Percentiles rank a stretch among this genome's conserved stretches.
These are phyloP conservation scores for Sorex maritimensis DNA, from an alignment of 2,797 vertebrate species.

Conservation along the genomic window DNA sequence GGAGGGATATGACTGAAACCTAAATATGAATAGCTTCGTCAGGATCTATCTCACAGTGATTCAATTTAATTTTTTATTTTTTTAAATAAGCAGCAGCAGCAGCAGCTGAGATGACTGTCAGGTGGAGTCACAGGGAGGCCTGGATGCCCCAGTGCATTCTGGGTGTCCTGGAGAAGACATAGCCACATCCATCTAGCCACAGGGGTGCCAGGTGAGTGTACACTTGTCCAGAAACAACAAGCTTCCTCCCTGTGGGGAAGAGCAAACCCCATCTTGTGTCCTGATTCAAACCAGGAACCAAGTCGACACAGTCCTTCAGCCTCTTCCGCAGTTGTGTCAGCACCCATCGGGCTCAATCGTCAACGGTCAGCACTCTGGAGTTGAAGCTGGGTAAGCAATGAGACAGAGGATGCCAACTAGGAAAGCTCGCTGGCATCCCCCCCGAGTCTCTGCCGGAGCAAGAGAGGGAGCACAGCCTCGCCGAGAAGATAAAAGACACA, in stretches of 20 bases:
- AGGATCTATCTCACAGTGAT: too few relatives aligned
- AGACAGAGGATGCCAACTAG: constrained; percentile 25
- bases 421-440: neutral
- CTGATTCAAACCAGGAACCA: neutral
- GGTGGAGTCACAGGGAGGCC: too few relatives aligned
- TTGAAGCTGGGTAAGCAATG: neutral
- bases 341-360: neutral
- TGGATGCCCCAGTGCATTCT: too few relatives aligned
- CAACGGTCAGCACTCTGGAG: too few relatives aligned
- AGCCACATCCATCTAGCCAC: neutral
- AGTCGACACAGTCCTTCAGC: constrained; percentile 8
- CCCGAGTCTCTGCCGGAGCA: constrained; percentile 27
- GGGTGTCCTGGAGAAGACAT: neutral
- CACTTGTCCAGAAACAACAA: neutral
- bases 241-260: neutral
- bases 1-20: too few relatives aligned
- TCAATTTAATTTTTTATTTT: too few relatives aligned
- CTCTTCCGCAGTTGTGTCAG: constrained; percentile 34
- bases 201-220: neutral
- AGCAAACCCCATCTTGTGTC: neutral
- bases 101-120: too few relatives aligned
- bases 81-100: too few relatives aligned
- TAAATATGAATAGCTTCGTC: too few relatives aligned
- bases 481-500: constrained; percentile 49
- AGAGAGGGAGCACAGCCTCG: constrained; percentile 47